Evolutionary conservation across 2,888 invertebrate genomes (phyloP), one percentile per base, ranked within the genome.

Genomic region (Apocheima hispidaria): DNA sequence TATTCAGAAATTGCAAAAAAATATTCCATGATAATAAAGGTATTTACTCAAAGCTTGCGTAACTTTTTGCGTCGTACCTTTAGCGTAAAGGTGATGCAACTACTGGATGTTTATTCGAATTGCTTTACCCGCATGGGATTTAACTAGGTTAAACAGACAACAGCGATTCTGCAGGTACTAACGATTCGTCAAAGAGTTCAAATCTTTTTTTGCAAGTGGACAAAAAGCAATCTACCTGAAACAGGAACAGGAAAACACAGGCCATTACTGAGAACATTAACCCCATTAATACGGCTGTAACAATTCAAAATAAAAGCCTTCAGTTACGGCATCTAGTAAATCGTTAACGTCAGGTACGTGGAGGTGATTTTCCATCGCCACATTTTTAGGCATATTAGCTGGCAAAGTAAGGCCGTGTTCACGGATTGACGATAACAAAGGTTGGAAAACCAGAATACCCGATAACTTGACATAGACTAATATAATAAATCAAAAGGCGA

Each of bases 351-450:
- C 74, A 72, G 66, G 43, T 55, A 69, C 64, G 55, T 59, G 54
- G 50, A 63, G 69, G 74, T 78, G 75, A 81, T 79, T 83, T 85
- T 82, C 82, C 83, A 80, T 81, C 78, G 75, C 69, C 65, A 67
- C 71, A 72, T 75, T 74, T 61, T 38, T 57, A 18, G 71, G 69
- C 73, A 78, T 80, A 85, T 84, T 82, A 82, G 73, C 75, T 52
- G 41, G 56, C 68, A 75, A 81, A 77, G 80, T 21, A 18, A 78
- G 69, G 64, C 68, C 41, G 64, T 76, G 73, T 79, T 84, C 77
- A 81, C 83, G 70, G 65, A 71, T 57, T 69, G 65, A 53, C 69
- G 77, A 77, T 83, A 86, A 84, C 77, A 77, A 82, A 79, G 71
- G 72, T 76, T 72, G 73, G 74, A 75, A 77, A 83, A 80, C 70